Percentiles rank a stretch among this genome's conserved stretches.
These are phyloP conservation scores for Agriopis aurantiaria DNA, from an alignment of 2,888 invertebrate genomes.

Conservation along the genomic window DNA sequence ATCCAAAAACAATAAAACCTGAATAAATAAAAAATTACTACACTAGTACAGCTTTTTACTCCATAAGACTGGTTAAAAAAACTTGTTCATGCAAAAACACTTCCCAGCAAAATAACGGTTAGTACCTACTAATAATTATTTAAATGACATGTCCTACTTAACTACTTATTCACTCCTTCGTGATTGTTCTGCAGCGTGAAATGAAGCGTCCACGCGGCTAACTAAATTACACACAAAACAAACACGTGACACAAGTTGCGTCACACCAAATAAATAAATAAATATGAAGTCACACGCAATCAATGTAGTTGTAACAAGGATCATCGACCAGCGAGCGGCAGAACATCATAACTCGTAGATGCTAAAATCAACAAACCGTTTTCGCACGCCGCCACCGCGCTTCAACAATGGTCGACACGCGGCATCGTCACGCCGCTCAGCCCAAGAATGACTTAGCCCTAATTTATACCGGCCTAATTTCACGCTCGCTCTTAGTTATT, in stretches of 20 bases:
- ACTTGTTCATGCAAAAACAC: not conserved
- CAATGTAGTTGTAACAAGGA: slow-evolving; percentile 62
- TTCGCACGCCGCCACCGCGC: slow-evolving; percentile 70
- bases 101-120: slow-evolving; percentile 23
- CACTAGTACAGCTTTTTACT: not conserved
- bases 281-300: slow-evolving; percentile 60
- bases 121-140: slow-evolving; percentile 6
- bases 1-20: too few relatives aligned
- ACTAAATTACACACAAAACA: slow-evolving; percentile 46
- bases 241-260: slow-evolving; percentile 48
- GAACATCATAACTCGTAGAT: slow-evolving; percentile 63
- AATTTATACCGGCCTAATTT: slow-evolving; percentile 80
- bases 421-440: slow-evolving; percentile 72
- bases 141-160: slow-evolving; percentile 16
- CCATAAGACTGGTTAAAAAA: not conserved
- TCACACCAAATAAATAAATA: slow-evolving; percentile 16
- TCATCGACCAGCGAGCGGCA: slow-evolving; percentile 52
- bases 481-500: slow-evolving; percentile 80
- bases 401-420: slow-evolving; percentile 76
- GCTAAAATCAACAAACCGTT: slow-evolving; percentile 75
- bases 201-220: slow-evolving; percentile 23
- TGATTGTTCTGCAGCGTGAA: slow-evolving; percentile 26
- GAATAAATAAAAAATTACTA: too few relatives aligned
- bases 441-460: slow-evolving; percentile 73
- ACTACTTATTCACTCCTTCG: slow-evolving; percentile 6